Conservation (phyloP, 37 sponge, comb jelly and placozoan genomes). For the Haliclona indistincta region DNA sequence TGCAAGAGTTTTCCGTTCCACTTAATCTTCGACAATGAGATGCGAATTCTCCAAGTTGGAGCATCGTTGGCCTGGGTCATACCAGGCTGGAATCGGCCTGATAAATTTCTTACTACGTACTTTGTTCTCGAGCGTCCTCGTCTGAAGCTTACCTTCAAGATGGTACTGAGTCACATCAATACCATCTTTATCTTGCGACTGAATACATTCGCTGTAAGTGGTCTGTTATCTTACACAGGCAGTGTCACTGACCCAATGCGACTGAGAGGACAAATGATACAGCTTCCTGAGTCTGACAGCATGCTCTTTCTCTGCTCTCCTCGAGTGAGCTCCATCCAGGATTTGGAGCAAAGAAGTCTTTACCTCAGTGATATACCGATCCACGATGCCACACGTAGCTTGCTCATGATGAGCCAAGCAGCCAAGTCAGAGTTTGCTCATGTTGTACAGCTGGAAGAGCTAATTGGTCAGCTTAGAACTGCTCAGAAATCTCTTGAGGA, state of each 20-base stretch:
- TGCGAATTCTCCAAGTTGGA: constrained; percentile 69
- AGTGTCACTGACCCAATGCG: constrained; percentile 54
- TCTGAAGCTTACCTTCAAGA: constrained; percentile 59
- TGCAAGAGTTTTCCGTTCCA: constrained; percentile 87
- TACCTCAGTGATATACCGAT: constrained; percentile 92
- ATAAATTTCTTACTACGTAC: constrained; percentile 18
- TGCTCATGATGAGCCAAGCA: constrained; percentile 82
- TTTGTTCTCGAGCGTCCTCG: constrained; percentile 70
- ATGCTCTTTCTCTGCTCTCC: constrained; percentile 92
- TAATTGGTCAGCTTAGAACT: constrained; percentile 59
- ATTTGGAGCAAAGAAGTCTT: constrained; percentile 70
- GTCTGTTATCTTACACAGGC: background rate
- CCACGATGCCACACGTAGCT: constrained; percentile 91
- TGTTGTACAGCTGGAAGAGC: constrained; percentile 64
- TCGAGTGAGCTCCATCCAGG: constrained; percentile 69
- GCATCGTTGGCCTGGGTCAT: constrained; percentile 50
- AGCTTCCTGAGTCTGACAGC: constrained; percentile 51
- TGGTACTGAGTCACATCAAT: constrained; percentile 76
- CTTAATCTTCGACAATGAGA: constrained; percentile 66
- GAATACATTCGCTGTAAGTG: too few relatives aligned
- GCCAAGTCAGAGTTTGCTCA: constrained; percentile 54
- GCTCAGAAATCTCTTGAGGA: constrained; percentile 68
- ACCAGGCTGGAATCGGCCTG: constrained; percentile 1
- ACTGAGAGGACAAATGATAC: constrained; percentile 88
- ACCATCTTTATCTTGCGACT: constrained; percentile 76